Conservation (phyloP, 2,113 vertebrate genomes). For the Sorex fumeus region DNA sequence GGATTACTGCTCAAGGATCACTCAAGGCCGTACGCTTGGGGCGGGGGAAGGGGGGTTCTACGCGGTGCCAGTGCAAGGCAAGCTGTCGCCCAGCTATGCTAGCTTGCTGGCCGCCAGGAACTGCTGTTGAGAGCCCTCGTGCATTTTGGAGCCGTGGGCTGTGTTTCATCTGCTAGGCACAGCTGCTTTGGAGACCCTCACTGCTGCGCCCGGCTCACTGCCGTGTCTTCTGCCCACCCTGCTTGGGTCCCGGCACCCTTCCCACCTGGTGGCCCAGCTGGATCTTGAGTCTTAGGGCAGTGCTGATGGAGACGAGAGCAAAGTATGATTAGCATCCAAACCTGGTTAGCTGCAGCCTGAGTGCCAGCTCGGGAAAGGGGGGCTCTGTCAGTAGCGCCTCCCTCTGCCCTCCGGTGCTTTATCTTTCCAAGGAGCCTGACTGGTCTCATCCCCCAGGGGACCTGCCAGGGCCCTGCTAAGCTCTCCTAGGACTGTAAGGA, state of each 20-base stretch:
- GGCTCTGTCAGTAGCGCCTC: not conserved
- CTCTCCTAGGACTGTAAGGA: not conserved
- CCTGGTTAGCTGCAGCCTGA: not conserved
- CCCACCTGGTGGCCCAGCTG: not conserved
- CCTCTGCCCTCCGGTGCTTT: not conserved
- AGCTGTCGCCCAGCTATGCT: no score
- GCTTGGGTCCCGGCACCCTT: not conserved
- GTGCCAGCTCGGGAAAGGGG: no score
- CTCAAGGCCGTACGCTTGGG: no score
- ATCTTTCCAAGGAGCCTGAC: fast-evolving
- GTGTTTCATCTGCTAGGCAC: not conserved
- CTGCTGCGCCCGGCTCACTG: not conserved
- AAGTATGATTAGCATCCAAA: not conserved
- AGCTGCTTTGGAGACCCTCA: not conserved
- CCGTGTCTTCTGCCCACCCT: not conserved
- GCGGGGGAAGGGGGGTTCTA: no score
- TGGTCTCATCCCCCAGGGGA: not conserved
- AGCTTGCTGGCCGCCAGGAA: no score
- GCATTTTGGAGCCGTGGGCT: not conserved
- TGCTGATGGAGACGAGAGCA: not conserved
- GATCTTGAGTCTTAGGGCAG: not conserved
- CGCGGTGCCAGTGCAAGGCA: not conserved
- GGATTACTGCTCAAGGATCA: no score
- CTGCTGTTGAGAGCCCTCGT: not conserved
- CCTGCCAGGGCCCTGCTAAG: not conserved